phyloP scores from a whole-genome alignment of 35 echinoderm and acorn worm species.

The Heliocidaris erythrogramma region DNA sequence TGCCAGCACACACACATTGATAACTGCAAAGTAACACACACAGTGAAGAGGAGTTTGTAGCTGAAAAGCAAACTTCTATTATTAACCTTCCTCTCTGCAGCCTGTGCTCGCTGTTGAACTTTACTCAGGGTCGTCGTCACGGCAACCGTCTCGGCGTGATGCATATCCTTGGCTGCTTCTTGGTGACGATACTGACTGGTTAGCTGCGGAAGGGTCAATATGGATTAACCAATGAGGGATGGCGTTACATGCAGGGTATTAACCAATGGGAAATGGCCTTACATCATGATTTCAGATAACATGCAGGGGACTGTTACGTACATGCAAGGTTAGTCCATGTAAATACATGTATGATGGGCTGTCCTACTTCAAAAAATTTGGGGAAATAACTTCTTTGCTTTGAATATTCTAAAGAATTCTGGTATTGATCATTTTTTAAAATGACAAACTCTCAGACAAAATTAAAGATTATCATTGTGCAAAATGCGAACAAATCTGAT shows the following conservation, averaged over 20 bases:
- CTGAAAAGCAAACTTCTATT: background rate
- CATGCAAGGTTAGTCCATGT: background rate
- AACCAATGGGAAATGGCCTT: background rate
- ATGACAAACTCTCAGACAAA: no score
- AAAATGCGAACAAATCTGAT: background rate
- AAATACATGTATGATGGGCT: background rate
- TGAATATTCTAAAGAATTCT: background rate
- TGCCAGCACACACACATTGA: background rate
- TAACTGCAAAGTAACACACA: background rate
- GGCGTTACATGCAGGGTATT: slow-evolving; percentile 25
- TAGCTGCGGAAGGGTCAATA: slow-evolving; percentile 54
- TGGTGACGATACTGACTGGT: slow-evolving; percentile 75
- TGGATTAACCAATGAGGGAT: slow-evolving; percentile 45
- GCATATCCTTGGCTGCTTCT: slow-evolving; percentile 61
- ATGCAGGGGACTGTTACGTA: background rate
- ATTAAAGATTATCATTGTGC: background rate
- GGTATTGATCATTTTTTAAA: background rate
- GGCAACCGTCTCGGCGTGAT: slow-evolving; percentile 71
- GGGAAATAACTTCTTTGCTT: background rate
- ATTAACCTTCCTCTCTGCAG: slow-evolving; percentile 85
- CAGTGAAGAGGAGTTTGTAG: background rate
- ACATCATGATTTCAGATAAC: background rate
- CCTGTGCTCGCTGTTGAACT: slow-evolving; percentile 87
- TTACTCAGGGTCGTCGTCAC: slow-evolving; percentile 70
- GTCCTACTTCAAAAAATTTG: background rate